A percentile compares a stretch with the other conserved stretches of the same genome.
These are phyloP conservation scores for Lumbricus terrestris DNA, from an alignment of 2,888 invertebrate species.

Conservation along the genomic window DNA sequence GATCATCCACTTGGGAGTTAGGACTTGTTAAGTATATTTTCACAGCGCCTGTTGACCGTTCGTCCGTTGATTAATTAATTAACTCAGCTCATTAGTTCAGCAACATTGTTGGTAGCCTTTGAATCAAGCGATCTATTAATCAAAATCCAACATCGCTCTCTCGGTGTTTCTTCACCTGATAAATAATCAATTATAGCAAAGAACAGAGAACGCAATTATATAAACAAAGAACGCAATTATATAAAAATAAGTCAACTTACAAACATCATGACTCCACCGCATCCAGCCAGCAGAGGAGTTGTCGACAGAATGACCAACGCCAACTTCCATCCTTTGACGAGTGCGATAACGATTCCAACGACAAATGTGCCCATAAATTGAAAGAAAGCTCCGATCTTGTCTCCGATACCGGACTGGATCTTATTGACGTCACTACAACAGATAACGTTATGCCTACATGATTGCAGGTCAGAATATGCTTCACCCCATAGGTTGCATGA, in stretches of 20 bases:
- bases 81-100: background rate
- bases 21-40: no score
- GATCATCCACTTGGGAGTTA: background rate
- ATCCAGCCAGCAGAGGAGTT: slow-evolving; percentile 73
- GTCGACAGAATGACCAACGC: slow-evolving; percentile 74
- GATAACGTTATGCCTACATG: background rate
- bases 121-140: background rate
- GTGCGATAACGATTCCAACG: slow-evolving; percentile 71
- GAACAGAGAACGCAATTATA: no score
- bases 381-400: slow-evolving; percentile 74
- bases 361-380: slow-evolving; percentile 72
- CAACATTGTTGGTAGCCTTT: background rate
- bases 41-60: background rate
- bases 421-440: slow-evolving; percentile 57
- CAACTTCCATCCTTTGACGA: slow-evolving; percentile 77
- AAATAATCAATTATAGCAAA: no score
- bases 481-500: no score
- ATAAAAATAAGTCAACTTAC: slow-evolving; percentile 7
- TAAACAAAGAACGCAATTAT: no score
- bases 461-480: no score
- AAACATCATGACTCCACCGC: slow-evolving; percentile 69
- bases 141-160: no score
- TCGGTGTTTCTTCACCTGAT: background rate
- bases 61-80: no score
- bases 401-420: slow-evolving; percentile 80